Conservation (phyloP, 2,797 vertebrate species). For the Sebastes minor region DNA sequence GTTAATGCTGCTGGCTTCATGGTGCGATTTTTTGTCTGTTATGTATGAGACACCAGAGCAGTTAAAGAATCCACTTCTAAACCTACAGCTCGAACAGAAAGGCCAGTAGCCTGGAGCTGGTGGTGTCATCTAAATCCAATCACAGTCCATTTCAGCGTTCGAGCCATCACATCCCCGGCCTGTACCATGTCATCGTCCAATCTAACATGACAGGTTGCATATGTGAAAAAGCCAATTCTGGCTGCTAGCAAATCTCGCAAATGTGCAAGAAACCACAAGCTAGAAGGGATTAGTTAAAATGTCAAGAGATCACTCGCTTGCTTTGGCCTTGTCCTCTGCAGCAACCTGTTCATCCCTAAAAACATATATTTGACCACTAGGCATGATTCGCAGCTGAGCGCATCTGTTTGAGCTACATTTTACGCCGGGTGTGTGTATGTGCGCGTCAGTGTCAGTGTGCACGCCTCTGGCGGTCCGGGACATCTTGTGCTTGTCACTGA, state of each 20-base stretch:
- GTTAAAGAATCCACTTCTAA: constrained; percentile 77
- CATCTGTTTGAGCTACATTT: constrained; percentile 65
- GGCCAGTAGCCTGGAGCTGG: constrained; percentile 78
- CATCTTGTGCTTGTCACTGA: constrained; percentile 94
- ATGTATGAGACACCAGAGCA: constrained; percentile 72
- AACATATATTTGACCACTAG: constrained; percentile 89
- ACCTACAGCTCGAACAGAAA: constrained; percentile 77
- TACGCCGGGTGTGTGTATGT: constrained; percentile 48
- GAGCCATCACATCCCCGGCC: constrained; percentile 75
- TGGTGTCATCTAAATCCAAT: constrained; percentile 86
- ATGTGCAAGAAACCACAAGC: constrained; percentile 91
- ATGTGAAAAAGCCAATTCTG: constrained; percentile 97
- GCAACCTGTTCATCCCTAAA: constrained; percentile 96
- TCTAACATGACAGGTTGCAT: constrained; percentile 93
- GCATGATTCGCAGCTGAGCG: constrained; percentile 86
- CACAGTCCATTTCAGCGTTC: constrained; percentile 87
- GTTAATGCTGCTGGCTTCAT: constrained; percentile 46
- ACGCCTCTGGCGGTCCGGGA: constrained; percentile 86
- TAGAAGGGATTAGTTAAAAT: constrained; percentile 96
- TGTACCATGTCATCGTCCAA: constrained; percentile 81
- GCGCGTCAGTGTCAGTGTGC: constrained; percentile 65
- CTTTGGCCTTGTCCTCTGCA: constrained; percentile 70
- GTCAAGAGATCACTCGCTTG: constrained; percentile 88
- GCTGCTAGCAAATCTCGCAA: constrained; percentile 93
- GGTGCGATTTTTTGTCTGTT: constrained; percentile 50